Evolutionary conservation across 2,113 vertebrate genomes (phyloP).

Genomic region (Promerops cafer): DNA sequence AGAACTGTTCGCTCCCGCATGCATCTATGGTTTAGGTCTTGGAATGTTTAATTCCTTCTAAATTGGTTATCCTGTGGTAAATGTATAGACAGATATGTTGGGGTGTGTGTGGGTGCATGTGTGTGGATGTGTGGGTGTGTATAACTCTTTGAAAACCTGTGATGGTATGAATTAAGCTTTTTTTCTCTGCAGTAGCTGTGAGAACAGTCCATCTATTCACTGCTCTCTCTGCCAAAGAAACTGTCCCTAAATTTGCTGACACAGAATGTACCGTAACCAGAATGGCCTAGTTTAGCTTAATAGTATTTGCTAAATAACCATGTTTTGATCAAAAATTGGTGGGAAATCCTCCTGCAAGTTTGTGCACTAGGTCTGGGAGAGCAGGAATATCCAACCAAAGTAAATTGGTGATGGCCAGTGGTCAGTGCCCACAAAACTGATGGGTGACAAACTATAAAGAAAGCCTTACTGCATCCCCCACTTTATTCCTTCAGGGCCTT

Average conservation of each 20-base stretch:
- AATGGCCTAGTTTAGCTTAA: not conserved
- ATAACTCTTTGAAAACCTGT: not conserved
- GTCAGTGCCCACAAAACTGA: not conserved
- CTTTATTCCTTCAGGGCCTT: not conserved
- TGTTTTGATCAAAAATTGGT: not conserved
- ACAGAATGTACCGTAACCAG: fast-evolving
- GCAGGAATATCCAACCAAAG: not conserved
- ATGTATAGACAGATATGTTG: not conserved
- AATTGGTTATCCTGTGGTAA: not conserved
- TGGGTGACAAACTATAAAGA: not conserved
- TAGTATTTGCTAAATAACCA: not conserved
- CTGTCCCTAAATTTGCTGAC: not conserved
- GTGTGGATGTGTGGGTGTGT: too few species aligned
- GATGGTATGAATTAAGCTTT: not conserved
- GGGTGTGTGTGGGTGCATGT: not conserved
- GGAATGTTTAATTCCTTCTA: not conserved
- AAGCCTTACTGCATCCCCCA: not conserved
- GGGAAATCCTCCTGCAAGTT: not conserved
- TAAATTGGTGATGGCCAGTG: not conserved
- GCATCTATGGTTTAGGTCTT: not conserved
- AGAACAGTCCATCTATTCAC: not conserved
- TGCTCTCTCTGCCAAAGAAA: not conserved
- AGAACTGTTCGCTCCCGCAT: not conserved
- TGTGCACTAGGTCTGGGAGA: not conserved
- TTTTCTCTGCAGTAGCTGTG: not conserved